Conservation (phyloP, 1,140 invertebrate species). For the Bombus haemorrhoidalis region DNA sequence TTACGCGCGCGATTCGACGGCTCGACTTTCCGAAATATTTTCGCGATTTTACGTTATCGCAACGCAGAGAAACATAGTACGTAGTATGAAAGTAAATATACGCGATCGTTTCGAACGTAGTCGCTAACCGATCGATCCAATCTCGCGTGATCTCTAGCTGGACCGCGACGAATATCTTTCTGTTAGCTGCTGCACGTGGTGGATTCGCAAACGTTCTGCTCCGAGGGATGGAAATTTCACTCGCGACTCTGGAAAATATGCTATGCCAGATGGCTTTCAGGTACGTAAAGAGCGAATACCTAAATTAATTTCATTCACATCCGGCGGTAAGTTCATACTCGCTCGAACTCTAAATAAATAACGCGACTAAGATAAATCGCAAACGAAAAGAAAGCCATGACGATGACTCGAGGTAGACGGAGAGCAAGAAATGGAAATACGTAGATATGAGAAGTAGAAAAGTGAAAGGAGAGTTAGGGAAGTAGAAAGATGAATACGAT, state of each 20-base stretch:
- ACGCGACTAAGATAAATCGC: conserved; percentile 30
- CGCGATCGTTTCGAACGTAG: neutral
- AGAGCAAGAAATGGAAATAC: neutral
- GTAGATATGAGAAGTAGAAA: neutral
- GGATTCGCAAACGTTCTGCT: conserved; percentile 41
- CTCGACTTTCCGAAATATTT: neutral
- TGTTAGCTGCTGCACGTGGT: neutral
- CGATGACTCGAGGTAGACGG: conserved; percentile 35
- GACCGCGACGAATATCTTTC: neutral
- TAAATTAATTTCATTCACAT: conserved; percentile 58
- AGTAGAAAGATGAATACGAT: neutral
- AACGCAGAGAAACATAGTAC: neutral
- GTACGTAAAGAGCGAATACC: conserved; percentile 69
- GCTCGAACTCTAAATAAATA: conserved; percentile 41
- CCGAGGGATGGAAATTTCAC: conserved; percentile 43
- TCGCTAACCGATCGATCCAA: neutral
- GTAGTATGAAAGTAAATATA: neutral
- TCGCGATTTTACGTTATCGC: neutral
- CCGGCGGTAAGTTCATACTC: conserved; percentile 35
- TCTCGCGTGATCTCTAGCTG: conserved; percentile 6
- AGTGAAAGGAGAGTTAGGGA: neutral
- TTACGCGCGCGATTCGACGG: neutral
- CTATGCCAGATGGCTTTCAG: conserved; percentile 75
- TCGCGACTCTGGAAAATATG: conserved; percentile 40
- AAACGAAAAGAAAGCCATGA: conserved; percentile 47